Base-by-base conservation (phyloP, 2,888 invertebrate species). In the Linyphia triangularis region DNA sequence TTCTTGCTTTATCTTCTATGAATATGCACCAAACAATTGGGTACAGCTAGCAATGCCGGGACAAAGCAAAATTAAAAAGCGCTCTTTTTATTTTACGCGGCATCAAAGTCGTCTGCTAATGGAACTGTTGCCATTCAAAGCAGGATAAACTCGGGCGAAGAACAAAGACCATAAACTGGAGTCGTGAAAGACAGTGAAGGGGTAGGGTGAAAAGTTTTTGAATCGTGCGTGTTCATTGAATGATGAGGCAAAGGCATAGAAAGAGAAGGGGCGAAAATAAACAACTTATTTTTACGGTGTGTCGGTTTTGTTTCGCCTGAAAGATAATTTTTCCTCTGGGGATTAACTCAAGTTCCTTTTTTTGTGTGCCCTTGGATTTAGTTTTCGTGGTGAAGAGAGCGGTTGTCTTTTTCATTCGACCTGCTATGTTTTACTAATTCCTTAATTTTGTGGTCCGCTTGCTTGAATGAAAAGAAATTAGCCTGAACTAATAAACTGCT, bases 51-150 rank as follows among this genome's bases (percentile, higher is more conserved):
- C 77, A 9, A 16, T 13, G 16, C 26, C 7, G 28, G 33, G 77
- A 37, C 22, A 37, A 28, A 16, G 9, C 26, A 51, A 40, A 22
- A 63, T 19, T 61, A 63, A 51, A 30, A 19, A 30, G 22, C 30
- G 10, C 28, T n/a, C 28, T 19, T 51, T 43, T n/a, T 65, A 28
- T 67, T 61, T 28, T 22, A 22, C 19, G 9, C 26, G 13, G 16
- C 37, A 43, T 57, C 57, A 65, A 65, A 59, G 82, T 72, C 37
- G 61, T 4, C 69, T 57, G 82, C 61, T 82, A 72, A 82, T 82
- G 70, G 70, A 72, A 70, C 59, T 82, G 63, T 73, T 83, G 72
- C 73, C 73, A 83, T 83, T 83, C 83, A 19, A 2, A n/a, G 28
- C 28, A 30, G 43, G 22, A 19, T 72, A 73, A 83, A 73, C 30